Evolutionary conservation across 2,797 vertebrate species (phyloP), one percentile per base, ranked within the genome.

Genomic region (Pteronotus mesoamericanus): DNA sequence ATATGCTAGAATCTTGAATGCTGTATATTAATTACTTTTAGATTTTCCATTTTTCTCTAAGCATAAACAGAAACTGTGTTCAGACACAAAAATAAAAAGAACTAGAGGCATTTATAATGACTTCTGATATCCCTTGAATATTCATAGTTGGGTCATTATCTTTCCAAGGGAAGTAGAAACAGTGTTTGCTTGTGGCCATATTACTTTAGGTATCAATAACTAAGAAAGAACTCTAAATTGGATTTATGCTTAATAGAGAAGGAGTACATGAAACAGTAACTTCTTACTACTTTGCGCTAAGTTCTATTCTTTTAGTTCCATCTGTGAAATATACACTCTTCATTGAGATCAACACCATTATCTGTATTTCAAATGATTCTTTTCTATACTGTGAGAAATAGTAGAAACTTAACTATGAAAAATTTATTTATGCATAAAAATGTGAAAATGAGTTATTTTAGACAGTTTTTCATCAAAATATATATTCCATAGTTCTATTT

Each of bases 101-200:
- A n/a, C 78, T 68, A 92, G 82, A 10, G n/a, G 18, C 53, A 68
- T 89, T 1, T 89, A 3, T 37, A 77, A 55, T 93, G 42, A 85
- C 16, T 89, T 92, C 51, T 92, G 37, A 9, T 91, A 2, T 61
- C 77, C 92, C 37, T 78, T 95, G 59, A 92, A 92, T 96, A 96
- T 96, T 95, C 84, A 85, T 93, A 78, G 55, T 72, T 82, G 29
- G n/a, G 12, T 92, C 71, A 94, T 89, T 94, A 69, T 89, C 15
- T 94, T 85, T 94, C 32, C 77, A 88, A 93, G 24, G 55, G 16
- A 18, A 68, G 42, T 44, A 91, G 69, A 93, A 89, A 80, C 4
- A 32, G 48, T 37, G 18, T 8, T 91, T 55, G 21, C 77, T 92
- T 39, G 34, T 80, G 29, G 75, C 92, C 21, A 46, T 93, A 61